phyloP scores from a whole-genome alignment of 2,797 vertebrate genomes.

The Scarus forsteni region DNA sequence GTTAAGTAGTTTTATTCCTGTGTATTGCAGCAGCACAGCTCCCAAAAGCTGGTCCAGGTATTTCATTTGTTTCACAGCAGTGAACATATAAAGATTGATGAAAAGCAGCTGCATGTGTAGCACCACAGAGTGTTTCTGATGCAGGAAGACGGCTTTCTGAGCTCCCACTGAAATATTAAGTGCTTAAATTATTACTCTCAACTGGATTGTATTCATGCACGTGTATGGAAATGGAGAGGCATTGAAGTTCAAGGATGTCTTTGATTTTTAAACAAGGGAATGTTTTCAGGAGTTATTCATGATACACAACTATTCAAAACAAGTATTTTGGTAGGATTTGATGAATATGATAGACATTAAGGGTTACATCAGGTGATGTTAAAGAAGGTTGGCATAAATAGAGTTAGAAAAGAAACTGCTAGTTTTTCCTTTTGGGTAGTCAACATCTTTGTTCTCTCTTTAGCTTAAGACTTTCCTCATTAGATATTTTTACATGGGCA shows the following conservation, averaged over 20 bases:
- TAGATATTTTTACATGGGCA: too few species aligned
- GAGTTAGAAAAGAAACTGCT: too few species aligned
- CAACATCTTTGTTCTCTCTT: too few species aligned
- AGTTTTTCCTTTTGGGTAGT: too few species aligned
- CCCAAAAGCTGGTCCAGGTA: conserved; percentile 42
- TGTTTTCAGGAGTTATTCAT: too few species aligned
- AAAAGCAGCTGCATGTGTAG: conserved; percentile 57
- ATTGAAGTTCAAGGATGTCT: background rate
- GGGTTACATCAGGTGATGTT: too few species aligned
- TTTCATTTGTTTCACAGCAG: conserved; percentile 66
- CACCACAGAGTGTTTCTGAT: conserved; percentile 54
- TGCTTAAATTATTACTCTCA: conserved; percentile 5
- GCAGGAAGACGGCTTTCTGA: conserved; percentile 36
- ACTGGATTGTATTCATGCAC: conserved; percentile 10
- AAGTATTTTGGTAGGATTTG: too few species aligned
- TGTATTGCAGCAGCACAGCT: conserved; percentile 17
- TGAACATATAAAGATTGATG: conserved; percentile 47
- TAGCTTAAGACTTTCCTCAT: too few species aligned
- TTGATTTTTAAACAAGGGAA: too few species aligned
- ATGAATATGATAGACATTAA: too few species aligned
- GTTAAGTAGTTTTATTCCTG: conserved; percentile 5
- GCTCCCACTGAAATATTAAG: conserved; percentile 1
- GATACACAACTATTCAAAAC: too few species aligned
- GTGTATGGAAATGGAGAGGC: conserved; percentile 1
- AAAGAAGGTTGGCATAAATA: too few species aligned